Conservation (phyloP, 2,797 vertebrate genomes). For the Triplophysa bombifrons region DNA sequence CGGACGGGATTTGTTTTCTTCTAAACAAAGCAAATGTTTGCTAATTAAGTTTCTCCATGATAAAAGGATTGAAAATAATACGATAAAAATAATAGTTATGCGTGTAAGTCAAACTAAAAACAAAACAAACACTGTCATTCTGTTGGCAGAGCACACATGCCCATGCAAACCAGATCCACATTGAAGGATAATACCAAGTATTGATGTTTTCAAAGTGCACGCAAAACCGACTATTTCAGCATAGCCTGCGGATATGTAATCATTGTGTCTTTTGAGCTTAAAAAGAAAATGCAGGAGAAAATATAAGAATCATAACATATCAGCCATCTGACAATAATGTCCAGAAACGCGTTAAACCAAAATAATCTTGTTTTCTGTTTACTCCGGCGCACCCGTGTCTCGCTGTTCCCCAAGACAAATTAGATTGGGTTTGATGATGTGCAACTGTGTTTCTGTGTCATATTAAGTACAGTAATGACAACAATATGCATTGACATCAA, state of each 20-base stretch:
- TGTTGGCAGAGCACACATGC: constrained; percentile 65
- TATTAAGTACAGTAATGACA: constrained; percentile 77
- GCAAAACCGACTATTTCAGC: constrained; percentile 58
- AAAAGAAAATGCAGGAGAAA: constrained; percentile 65
- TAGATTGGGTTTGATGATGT: constrained; percentile 74
- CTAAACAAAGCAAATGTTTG: constrained; percentile 17
- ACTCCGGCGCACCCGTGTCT: constrained; percentile 60
- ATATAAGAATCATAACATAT: constrained; percentile 73
- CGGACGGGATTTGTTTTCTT: constrained; percentile 8
- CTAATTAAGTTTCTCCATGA: constrained; percentile 11
- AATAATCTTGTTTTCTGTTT: constrained; percentile 60
- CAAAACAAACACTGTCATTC: constrained; percentile 54
- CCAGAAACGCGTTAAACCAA: constrained; percentile 73
- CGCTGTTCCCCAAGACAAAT: constrained; percentile 70
- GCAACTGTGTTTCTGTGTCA: constrained; percentile 74
- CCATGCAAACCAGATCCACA: constrained; percentile 76
- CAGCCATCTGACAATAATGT: constrained; percentile 74
- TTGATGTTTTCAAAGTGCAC: constrained; percentile 50
- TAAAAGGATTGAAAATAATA: constrained; percentile 24
- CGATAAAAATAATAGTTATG: constrained; percentile 31
- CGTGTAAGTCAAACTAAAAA: constrained; percentile 42
- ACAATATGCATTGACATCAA: constrained; percentile 77
- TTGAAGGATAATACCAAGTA: constrained; percentile 62
- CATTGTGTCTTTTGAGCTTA: constrained; percentile 62
- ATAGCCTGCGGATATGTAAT: constrained; percentile 69